These are phyloP conservation scores for Helicolenus hilgendorfi DNA, from an alignment of 2,797 vertebrate species.

Conservation along the genomic window DNA sequence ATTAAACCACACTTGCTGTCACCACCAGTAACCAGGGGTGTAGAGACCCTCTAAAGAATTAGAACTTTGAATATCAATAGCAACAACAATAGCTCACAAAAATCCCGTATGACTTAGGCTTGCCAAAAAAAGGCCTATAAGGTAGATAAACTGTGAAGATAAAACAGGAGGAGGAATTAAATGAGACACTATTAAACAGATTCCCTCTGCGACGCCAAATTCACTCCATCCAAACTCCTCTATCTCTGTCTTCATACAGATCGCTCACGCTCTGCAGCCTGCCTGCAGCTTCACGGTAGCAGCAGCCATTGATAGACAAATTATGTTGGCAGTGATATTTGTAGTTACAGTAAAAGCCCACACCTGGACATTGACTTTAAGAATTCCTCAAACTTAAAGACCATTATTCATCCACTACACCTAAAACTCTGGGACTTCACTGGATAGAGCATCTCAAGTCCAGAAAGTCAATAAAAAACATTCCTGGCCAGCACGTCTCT, in stretches of 20 bases:
- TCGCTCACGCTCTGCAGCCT: not conserved
- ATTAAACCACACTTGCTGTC: too few species aligned
- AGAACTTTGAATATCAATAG: too few species aligned
- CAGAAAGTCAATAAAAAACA: constrained; percentile 58
- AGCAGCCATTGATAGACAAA: constrained; percentile 3
- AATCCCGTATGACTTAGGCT: not conserved
- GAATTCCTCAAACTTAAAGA: constrained; percentile 26
- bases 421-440: constrained; percentile 15
- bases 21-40: too few species aligned
- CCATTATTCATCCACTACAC: not conserved
- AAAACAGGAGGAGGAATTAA: constrained; percentile 22
- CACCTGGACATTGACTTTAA: constrained; percentile 1
- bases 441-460: constrained; percentile 33
- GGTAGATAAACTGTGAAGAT: constrained; percentile 33
- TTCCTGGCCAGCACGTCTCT: constrained; percentile 54
- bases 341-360: constrained; percentile 9
- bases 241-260: not conserved
- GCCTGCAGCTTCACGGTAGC: constrained; percentile 45
- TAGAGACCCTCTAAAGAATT: too few species aligned
- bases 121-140: constrained; percentile 12
- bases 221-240: constrained; percentile 9
- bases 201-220: constrained; percentile 42
- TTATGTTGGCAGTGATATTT: constrained; percentile 24
- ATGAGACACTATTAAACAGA: constrained; percentile 29
- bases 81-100: not conserved